Percentiles rank a stretch among this genome's conserved stretches.
Conservation (phyloP, 2,113 vertebrate genomes). For the Aramus guarauna region DNA sequence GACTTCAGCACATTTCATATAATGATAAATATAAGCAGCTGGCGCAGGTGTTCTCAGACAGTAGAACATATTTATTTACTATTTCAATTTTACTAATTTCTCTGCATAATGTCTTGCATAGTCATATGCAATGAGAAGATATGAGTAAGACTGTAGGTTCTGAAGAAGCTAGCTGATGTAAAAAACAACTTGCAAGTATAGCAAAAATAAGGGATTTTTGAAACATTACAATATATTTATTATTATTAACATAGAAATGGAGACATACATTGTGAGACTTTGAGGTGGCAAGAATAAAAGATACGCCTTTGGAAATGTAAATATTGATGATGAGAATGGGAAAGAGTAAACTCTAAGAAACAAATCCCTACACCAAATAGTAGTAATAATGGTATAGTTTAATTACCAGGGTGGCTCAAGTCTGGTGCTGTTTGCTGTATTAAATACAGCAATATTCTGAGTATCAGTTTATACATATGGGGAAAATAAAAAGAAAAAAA, state of each 20-base stretch:
- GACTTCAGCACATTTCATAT: constrained; percentile 16
- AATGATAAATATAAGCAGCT: constrained; percentile 38
- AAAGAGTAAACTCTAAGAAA: not conserved
- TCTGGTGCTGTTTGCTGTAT: not conserved
- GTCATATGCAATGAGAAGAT: not conserved
- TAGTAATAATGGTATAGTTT: not conserved
- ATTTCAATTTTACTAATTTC: not conserved
- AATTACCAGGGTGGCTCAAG: not conserved
- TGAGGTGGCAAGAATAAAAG: not conserved
- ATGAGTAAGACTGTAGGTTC: not conserved
- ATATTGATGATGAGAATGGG: not conserved
- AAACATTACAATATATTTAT: not conserved
- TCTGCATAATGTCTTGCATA: not conserved
- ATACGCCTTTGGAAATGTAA: not conserved
- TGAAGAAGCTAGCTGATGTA: not conserved
- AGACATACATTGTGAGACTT: not conserved
- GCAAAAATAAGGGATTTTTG: not conserved
- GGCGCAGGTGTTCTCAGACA: constrained; percentile 41
- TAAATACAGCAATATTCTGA: not conserved
- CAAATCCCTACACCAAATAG: not conserved
- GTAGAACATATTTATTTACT: not conserved
- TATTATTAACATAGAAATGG: not conserved
- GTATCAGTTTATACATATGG: not conserved
- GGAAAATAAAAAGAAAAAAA: not conserved
- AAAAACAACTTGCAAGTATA: not conserved